Base-by-base conservation (phyloP, 2,888 invertebrate species). In the Andrena trimmerana region DNA sequence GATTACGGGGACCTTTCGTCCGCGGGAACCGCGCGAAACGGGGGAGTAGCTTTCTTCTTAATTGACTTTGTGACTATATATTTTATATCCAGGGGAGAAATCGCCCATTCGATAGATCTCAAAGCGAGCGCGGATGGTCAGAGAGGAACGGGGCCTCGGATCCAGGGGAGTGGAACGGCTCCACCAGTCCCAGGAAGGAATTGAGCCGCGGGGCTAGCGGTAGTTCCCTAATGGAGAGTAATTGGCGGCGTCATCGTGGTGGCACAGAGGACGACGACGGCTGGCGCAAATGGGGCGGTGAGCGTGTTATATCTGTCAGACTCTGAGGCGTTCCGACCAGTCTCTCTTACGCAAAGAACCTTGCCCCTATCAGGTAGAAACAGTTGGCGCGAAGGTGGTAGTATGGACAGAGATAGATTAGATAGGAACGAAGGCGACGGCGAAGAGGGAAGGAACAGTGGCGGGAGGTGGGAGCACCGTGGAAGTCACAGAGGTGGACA, bases 281-380 rank as follows among this genome's bases (percentile, higher is more conserved):
- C 48, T 95, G 96, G 95, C 93, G 95, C 76, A 96, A 96, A 92
- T 95, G 95, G 95, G 95, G 95, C 95, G 95, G 95, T 95, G 92
- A 92, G 92, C 88, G 70, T n/a, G 0, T 1, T 5, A 50, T 0
- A 8, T 3, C 0, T 54, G 2, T 27, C 2, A 2, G 33, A 31
- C 10, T 33, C 2, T 8, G 0, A 13, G 20, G 16, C 10, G 8
- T 48, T 31, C 6, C 8, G 24, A 29, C 8, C 2, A 27, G 10
- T 13, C 27, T 13, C 2, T 27, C 6, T 8, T 27, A 24, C 20
- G 27, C 13, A 20, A 48, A 66, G 10, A 65, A 60, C 16, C 42
- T 67, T 83, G 36, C 52, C 13, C 76, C 29, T 82, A 16, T 52
- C 29, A 91, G 92, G 90, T 60, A 94, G 95, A 84, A 91, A 91